These are phyloP conservation scores for Rhinopomastus cyanomelas DNA, from an alignment of 2,113 vertebrate genomes.

Conservation along the genomic window DNA sequence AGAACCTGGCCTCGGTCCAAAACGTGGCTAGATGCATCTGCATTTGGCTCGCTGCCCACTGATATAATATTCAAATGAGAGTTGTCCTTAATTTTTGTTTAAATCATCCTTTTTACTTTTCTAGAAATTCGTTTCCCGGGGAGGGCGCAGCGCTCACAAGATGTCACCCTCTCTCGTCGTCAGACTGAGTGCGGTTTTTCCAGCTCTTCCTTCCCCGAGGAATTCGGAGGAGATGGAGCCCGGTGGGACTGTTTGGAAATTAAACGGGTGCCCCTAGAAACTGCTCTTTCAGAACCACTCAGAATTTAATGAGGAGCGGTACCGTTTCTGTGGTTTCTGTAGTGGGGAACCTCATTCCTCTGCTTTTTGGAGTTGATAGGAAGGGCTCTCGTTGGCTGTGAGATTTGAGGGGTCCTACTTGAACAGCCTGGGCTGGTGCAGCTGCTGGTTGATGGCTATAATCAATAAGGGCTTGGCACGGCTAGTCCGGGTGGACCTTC, in stretches of 20 bases:
- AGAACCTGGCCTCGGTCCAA: constrained; percentile 71
- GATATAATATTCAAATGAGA: constrained; percentile 79
- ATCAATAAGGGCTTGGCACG: neutral
- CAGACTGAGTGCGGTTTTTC: neutral
- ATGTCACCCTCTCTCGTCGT: neutral
- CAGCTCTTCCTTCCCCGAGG: neutral
- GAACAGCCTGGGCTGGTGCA: neutral
- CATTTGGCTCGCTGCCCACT: constrained; percentile 76
- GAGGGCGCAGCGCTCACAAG: neutral
- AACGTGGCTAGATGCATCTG: constrained; percentile 69
- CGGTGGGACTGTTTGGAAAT: constrained; percentile 13
- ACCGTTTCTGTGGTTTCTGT: neutral
- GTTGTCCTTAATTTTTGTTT: constrained; percentile 76
- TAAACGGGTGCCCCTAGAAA: neutral
- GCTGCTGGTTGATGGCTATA: neutral
- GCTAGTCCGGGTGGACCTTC: neutral
- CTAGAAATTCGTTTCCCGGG: neutral
- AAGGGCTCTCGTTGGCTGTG: neutral
- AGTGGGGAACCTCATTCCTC: neutral
- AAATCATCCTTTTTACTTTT: constrained; percentile 67
- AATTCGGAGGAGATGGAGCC: constrained; percentile 13
- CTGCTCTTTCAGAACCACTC: constrained; percentile 1
- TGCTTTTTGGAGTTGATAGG: neutral
- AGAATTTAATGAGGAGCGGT: neutral
- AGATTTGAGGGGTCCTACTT: neutral